A percentile compares a stretch with the other conserved stretches of the same genome.
These are phyloP conservation scores for Ceratotherium simum DNA, from an alignment of 2,113 vertebrate species.

Conservation along the genomic window DNA sequence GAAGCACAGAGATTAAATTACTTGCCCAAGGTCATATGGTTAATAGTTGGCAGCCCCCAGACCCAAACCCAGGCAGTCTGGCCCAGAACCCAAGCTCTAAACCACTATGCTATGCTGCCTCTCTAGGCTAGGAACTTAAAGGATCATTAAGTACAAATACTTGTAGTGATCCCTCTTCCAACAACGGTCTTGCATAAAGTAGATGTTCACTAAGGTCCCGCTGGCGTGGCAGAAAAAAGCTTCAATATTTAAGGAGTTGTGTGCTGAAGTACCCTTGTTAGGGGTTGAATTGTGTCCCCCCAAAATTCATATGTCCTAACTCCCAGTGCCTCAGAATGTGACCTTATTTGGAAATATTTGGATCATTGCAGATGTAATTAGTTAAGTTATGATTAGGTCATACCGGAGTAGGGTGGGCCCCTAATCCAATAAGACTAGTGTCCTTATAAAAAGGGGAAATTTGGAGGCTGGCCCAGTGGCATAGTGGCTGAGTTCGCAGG, in stretches of 20 bases:
- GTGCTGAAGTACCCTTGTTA: neutral
- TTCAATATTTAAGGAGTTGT: neutral
- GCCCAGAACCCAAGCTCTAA: neutral
- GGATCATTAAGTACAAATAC: neutral
- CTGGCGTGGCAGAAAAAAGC: neutral
- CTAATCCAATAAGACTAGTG: neutral
- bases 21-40: neutral
- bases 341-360: constrained; percentile 4
- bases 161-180: neutral
- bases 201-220: neutral
- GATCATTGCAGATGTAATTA: neutral
- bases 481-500: no score
- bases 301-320: neutral
- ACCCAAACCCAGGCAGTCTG: neutral
- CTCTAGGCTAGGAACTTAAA: neutral
- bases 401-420: neutral
- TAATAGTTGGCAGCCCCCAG: neutral
- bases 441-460: neutral
- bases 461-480: neutral
- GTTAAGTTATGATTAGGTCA: neutral
- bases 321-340: neutral
- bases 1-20: neutral
- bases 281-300: neutral
- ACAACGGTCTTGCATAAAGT: neutral
- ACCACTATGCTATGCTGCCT: neutral